Conservation (phyloP, 37 sponge, comb jelly and placozoan species). For the Halisarca cf. caerulea region DNA sequence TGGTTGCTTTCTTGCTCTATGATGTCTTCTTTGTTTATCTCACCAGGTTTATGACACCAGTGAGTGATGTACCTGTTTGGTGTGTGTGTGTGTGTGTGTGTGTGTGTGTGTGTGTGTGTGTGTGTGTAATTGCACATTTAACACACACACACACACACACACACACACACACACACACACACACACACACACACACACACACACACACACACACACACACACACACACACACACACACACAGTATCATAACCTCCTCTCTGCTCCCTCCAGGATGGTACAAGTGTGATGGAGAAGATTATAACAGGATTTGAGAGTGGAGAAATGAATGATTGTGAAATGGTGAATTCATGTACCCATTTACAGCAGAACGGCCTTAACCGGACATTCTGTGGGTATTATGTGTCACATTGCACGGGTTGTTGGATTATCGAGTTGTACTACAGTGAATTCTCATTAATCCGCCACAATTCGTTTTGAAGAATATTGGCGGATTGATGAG, state of each 20-base stretch:
- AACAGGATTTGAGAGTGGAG: conserved; percentile 35
- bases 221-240: conserved; percentile 41
- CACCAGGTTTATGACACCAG: conserved; percentile 79
- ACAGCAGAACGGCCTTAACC: no score
- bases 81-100: no score
- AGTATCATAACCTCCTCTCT: background rate
- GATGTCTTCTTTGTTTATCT: conserved; percentile 94
- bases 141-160: conserved; percentile 43
- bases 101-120: no score
- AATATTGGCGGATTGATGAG: no score
- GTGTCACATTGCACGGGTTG: no score
- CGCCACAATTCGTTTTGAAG: no score
- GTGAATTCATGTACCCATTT: no score
- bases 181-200: conserved; percentile 25
- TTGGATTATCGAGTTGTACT: no score
- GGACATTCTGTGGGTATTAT: no score
- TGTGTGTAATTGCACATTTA: no score
- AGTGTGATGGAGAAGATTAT: conserved; percentile 90
- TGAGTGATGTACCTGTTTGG: no score
- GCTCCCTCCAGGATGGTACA: conserved; percentile 51
- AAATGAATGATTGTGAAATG: background rate
- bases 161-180: conserved; percentile 26
- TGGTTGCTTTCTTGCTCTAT: conserved; percentile 78
- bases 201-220: conserved; percentile 32
- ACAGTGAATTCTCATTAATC: no score